Evolutionary conservation across 2,888 invertebrate species (phyloP), one percentile per base, ranked within the genome.

Genomic region (Pristionchus entomophagus): DNA sequence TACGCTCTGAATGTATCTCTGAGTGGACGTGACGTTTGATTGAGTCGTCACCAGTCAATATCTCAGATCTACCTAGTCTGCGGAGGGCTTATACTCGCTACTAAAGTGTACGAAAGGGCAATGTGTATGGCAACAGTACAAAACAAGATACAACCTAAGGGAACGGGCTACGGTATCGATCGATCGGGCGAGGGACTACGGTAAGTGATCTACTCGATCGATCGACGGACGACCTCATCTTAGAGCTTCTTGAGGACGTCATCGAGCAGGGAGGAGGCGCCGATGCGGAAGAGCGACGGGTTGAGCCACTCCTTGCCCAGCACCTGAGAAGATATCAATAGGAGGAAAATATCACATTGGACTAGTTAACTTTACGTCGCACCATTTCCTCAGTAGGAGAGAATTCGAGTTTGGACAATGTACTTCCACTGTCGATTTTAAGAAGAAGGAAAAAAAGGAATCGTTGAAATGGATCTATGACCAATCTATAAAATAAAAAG

Each of bases 231-330:
- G 65, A 35, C 26, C 29, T 32, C 65, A 19, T 65, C 65, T 65
- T 88, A 89, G 62, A 90, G 89, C n/a, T 86, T 86, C 59, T 88
- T 89, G 84, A 90, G 87, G 78, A 88, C 87, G 92, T 97, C 96
- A 59, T 96, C 96, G 8, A 99, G 95, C 29, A 99, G 95, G 87
- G 96, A 96, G 12, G 98, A 98, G 73, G 99, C 99, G 49, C 99
- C 99, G 90, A 99, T 96, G 65, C 99, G 96, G 94, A 99, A 98
- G 59, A 95, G 91, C 17, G 91, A 87, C 19, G 94, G 96, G 14
- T 95, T 95, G 80, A 98, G 94, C 98, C 98, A 99, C 26, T 96
- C 96, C 84, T 96, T 94, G 1, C 98, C 99, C 26, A 99, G 95
- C 88, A 97, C 96, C 90, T 90, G 86, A 1, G 89, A 22, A 14